Evolutionary conservation across 2,797 vertebrate species (phyloP), one percentile per base, ranked within the genome.

Genomic region (Otolemur crassicaudatus): DNA sequence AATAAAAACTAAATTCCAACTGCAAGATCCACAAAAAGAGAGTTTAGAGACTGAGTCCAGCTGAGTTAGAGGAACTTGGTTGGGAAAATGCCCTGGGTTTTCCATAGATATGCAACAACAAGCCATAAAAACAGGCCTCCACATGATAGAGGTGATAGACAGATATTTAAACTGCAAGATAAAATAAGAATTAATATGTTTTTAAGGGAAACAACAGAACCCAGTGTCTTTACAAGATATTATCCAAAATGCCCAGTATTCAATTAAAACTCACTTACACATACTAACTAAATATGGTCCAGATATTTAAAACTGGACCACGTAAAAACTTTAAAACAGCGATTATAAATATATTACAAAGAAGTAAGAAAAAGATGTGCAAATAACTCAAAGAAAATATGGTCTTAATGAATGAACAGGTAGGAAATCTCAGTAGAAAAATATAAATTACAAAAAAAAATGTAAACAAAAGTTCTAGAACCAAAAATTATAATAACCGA

Each of bases 341-440:
- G 88, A 73, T 82, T 77, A 43, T n/a, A 86, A 94, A 56, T 61
- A 60, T 27, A 2, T 83, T 88, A n/a, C 49, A 92, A n/a, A 76
- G 11, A 86, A 88, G 69, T 76, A 46, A 72, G 94, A 40, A 81
- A 91, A 96, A 73, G 56, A 65, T 46, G 16, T 53, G 79, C 60
- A 92, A 95, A 75, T 89, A 79, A 76, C n/a, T 96, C 88, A 92
- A 91, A 22, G 23, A 89, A 96, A 90, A 84, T 60, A 46, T n/a
- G 6, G 16, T 34, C 73, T 84, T 90, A 87, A 93, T 94, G 37
- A 87, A 16, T 85, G 73, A 73, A 70, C 13, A 82, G 34, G 93
- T 13, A 73, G 29, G 27, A 69, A 84, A 73, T 60, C 22, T 81
- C 61, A 49, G 85, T 7, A 85, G 88, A 87, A 92, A 87, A 88